phyloP scores from a whole-genome alignment of 2,113 vertebrate species.

The Brachirus orientalis region DNA sequence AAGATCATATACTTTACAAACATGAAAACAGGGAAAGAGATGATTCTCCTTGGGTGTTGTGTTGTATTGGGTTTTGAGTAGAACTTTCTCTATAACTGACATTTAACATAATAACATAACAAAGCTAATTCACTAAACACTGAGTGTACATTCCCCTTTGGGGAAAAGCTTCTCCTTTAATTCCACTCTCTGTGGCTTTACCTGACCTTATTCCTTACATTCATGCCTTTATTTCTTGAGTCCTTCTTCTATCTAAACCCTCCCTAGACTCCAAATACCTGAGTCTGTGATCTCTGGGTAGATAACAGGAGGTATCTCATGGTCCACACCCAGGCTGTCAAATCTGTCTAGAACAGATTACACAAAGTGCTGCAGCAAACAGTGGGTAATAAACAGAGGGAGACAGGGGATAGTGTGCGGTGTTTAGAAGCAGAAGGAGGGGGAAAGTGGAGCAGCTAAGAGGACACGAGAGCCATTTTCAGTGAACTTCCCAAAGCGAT shows the following conservation, averaged over 20 bases:
- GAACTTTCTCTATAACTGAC: no score
- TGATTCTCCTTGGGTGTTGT: no score
- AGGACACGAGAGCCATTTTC: constrained; percentile 55
- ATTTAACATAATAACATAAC: constrained; percentile 21
- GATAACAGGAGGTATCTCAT: constrained; percentile 58
- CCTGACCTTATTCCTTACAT: constrained; percentile 6
- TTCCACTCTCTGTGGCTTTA: constrained; percentile 12
- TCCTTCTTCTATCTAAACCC: constrained; percentile 5
- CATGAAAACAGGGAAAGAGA: no score
- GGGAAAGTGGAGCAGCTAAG: constrained; percentile 59
- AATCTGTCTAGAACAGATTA: constrained; percentile 61
- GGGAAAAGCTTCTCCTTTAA: constrained; percentile 23
- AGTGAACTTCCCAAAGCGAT: constrained; percentile 44
- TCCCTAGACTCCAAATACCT: constrained; percentile 26
- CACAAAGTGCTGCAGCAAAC: constrained; percentile 65
- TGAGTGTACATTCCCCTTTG: no score
- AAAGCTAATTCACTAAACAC: no score
- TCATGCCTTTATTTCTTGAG: constrained; percentile 8
- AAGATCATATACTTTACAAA: background rate
- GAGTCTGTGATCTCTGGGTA: constrained; percentile 39
- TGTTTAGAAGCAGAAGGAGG: constrained; percentile 39
- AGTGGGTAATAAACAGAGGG: constrained; percentile 60
- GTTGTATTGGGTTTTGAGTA: no score
- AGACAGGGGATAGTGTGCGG: constrained; percentile 37
- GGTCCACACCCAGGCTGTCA: constrained; percentile 59